These are phyloP conservation scores for Anoplophora glabripennis DNA, from an alignment of 1,140 invertebrate genomes.

Conservation along the genomic window DNA sequence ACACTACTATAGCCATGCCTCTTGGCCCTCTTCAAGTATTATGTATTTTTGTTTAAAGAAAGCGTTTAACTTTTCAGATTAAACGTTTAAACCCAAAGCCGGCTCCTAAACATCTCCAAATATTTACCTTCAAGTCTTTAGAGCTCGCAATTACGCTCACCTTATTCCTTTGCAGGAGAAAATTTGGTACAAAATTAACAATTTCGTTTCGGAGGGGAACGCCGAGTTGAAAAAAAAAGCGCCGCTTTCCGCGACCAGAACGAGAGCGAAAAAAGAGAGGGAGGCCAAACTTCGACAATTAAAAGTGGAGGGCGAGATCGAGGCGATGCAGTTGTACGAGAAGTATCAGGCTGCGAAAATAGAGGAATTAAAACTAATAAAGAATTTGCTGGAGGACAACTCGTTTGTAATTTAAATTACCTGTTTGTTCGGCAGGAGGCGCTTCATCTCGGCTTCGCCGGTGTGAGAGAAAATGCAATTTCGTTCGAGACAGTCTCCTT, in stretches of 20 bases:
- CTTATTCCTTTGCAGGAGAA: not conserved
- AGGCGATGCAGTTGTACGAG: constrained; percentile 13
- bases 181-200: constrained; percentile 1
- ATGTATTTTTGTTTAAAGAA: too few relatives aligned
- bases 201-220: not conserved
- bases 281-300: constrained; percentile 6
- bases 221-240: not conserved
- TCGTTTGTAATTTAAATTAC: not conserved
- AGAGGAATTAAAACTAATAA: constrained; percentile 5
- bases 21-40: too few relatives aligned
- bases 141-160: too few relatives aligned
- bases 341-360: constrained; percentile 17
- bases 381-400: constrained; percentile 3
- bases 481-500: too few relatives aligned
- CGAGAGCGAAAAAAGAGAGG: constrained; percentile 2
- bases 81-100: too few relatives aligned
- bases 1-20: too few relatives aligned
- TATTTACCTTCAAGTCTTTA: too few relatives aligned
- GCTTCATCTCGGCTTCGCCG: not conserved
- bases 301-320: constrained; percentile 18
- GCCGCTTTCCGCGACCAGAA: not conserved
- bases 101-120: too few relatives aligned
- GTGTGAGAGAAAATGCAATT: not conserved
- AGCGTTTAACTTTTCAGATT: too few relatives aligned
- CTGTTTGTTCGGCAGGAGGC: not conserved